Evolutionary conservation across 2,888 invertebrate species (phyloP), one percentile per base, ranked within the genome.

Genomic region (Eilema griseolum): DNA sequence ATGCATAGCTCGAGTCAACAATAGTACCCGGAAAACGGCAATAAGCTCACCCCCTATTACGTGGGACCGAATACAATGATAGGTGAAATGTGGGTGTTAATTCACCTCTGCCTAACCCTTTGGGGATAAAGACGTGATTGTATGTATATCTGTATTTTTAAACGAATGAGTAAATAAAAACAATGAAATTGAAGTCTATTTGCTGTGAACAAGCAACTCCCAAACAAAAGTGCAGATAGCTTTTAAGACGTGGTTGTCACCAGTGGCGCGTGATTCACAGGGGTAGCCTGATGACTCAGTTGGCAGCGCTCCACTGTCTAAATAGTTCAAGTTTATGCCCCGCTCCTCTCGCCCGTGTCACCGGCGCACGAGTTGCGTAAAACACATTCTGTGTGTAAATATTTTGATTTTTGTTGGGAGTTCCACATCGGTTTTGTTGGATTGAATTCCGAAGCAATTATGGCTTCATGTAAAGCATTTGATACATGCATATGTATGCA

Each of bases 251-350:
- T 33, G 28, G 62, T 37, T 68, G 68, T 68, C 68, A 68, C 68
- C 68, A 67, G 59, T 24, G 60, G 26, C 60, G 66, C 66, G 56
- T 85, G 86, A 87, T 73, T 87, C 86, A 87, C 57, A 79, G 83
- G 87, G 87, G 83, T 81, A 81, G 83, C 88, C 88, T 86, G 79
- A 67, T 85, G 87, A 88, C 83, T 87, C 86, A 88, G 67, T 86
- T 86, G 88, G 88, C 88, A 83, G n/a, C 2, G 24, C 62, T 82
- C 88, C 86, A 86, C 75, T 71, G 65, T 65, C 74, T 76, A 87
- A 81, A 74, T 85, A 82, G 87, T 84, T 86, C 87, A 87, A 87
- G 87, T 86, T 84, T 83, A 65, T 71, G 68, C 66, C 37, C 66
- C 65, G 59, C 62, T 33, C 57, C 20, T 8, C 31, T 23, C 37